phyloP scores from a whole-genome alignment of 2,113 vertebrate genomes.

The Herpailurus yagouaroundi region DNA sequence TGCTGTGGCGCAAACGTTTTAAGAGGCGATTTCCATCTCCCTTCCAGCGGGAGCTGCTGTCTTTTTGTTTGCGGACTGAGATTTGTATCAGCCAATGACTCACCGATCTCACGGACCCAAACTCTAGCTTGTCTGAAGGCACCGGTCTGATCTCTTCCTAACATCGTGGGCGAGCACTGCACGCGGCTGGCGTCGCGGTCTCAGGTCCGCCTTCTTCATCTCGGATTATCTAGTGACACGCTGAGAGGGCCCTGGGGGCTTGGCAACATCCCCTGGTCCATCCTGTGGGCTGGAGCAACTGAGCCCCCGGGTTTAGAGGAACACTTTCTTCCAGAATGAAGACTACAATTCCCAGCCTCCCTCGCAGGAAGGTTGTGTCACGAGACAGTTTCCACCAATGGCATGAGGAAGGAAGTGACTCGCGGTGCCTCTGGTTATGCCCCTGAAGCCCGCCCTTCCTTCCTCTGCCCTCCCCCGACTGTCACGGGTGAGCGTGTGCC shows the following conservation, averaged over 20 bases:
- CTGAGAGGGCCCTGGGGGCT: background rate
- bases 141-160: background rate
- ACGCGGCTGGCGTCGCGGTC: background rate
- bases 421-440: accelerated
- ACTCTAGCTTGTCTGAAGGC: background rate
- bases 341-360: background rate
- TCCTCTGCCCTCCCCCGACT: no score
- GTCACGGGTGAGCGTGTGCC: background rate
- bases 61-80: background rate
- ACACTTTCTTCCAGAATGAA: background rate
- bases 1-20: background rate
- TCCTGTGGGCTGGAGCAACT: background rate
- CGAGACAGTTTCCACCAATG: background rate
- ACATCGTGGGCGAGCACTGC: no score
- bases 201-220: background rate
- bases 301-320: accelerated
- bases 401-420: background rate
- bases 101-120: background rate
- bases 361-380: background rate
- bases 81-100: background rate
- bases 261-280: background rate
- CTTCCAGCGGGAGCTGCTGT: background rate
- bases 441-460: background rate
- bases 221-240: background rate
- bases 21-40: background rate